phyloP scores from a whole-genome alignment of 2,888 invertebrate species.

The Nebria brevicollis region DNA sequence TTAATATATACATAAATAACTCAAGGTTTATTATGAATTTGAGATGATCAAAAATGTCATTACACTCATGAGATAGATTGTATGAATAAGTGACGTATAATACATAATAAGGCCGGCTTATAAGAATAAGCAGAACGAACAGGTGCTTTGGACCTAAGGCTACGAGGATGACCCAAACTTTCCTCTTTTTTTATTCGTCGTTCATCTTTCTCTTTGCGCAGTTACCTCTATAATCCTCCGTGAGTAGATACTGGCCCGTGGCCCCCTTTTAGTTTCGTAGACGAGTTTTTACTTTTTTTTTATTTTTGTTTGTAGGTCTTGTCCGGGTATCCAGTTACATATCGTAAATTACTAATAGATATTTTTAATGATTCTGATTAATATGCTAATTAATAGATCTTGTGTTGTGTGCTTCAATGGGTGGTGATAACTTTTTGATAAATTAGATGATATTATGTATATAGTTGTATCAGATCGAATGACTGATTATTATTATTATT shows the following conservation, averaged over 20 bases:
- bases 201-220: not conserved
- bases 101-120: not conserved
- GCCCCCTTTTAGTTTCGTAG: not conserved
- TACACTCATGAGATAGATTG: too few relatives aligned
- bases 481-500: too few relatives aligned
- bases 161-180: not conserved
- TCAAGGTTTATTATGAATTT: too few relatives aligned
- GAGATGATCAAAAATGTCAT: too few relatives aligned
- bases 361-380: constrained; percentile 30
- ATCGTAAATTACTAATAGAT: constrained; percentile 37
- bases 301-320: constrained; percentile 1
- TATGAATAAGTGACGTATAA: not conserved
- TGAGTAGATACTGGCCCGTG: not conserved
- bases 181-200: not conserved
- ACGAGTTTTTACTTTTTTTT: not conserved
- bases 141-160: not conserved
- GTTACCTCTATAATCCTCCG: not conserved
- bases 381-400: constrained; percentile 42
- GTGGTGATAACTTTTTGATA: not conserved
- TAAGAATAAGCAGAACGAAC: not conserved
- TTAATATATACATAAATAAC: too few relatives aligned
- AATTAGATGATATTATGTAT: not conserved
- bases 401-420: not conserved
- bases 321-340: constrained; percentile 24
- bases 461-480: not conserved